These are phyloP conservation scores for Oophaga sylvatica DNA, from an alignment of 2,797 vertebrate genomes.

Conservation along the genomic window DNA sequence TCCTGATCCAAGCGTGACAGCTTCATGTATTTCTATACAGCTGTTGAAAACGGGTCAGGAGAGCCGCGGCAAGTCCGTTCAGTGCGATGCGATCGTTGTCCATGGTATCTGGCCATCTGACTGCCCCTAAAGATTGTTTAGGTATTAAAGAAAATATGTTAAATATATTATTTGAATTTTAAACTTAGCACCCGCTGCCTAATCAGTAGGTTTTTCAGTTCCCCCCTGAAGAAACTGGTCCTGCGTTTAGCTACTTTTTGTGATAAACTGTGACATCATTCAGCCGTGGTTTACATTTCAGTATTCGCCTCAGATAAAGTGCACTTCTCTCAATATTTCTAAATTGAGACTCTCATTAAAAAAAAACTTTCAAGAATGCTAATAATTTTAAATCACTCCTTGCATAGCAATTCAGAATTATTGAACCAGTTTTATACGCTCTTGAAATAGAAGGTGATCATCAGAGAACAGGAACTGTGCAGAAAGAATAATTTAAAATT, in stretches of 20 bases:
- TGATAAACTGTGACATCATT: background rate
- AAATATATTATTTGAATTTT: background rate
- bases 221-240: background rate
- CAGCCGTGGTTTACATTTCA: slow-evolving; percentile 22
- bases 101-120: no score
- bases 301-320: slow-evolving; percentile 11
- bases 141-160: background rate
- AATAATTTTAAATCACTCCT: slow-evolving; percentile 76
- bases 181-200: background rate
- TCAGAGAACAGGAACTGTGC: slow-evolving; percentile 76
- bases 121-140: background rate
- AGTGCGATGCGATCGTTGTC: no score
- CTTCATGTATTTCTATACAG: no score
- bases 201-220: background rate
- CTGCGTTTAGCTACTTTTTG: background rate
- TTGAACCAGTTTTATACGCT: slow-evolving; percentile 75
- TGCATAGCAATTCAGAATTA: slow-evolving; percentile 77
- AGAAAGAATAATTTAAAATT: slow-evolving; percentile 77
- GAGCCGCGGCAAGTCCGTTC: no score
- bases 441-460: slow-evolving; percentile 79
- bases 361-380: slow-evolving; percentile 76
- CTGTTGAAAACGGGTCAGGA: no score
- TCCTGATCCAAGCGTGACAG: no score
- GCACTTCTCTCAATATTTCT: slow-evolving; percentile 36
- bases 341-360: slow-evolving; percentile 65